These are phyloP conservation scores for Endotricha flammealis DNA, from an alignment of 2,888 invertebrate genomes.

Conservation along the genomic window DNA sequence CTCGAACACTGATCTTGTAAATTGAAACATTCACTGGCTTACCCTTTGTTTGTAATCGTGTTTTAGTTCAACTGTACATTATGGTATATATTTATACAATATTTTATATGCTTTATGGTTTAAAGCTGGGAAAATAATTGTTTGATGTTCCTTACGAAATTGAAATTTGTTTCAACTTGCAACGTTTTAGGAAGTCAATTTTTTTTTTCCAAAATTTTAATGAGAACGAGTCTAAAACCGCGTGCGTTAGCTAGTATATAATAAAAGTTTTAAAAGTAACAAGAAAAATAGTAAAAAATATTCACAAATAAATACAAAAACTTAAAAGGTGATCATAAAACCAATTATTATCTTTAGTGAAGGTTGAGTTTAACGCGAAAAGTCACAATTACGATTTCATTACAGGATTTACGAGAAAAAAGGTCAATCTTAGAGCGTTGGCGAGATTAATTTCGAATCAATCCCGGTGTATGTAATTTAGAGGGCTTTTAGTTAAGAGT, in stretches of 20 bases:
- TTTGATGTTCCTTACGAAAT: no score
- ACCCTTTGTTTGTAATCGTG: conserved; percentile 19
- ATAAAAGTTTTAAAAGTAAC: no score
- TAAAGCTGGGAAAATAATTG: no score
- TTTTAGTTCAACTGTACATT: conserved; percentile 11
- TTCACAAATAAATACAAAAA: no score
- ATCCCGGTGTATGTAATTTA: conserved; percentile 70
- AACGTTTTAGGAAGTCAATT: no score
- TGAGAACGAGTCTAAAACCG: no score
- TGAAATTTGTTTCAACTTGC: no score
- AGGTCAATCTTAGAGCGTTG: conserved; percentile 43
- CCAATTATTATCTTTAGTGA: conserved; percentile 7
- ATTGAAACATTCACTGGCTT: conserved; percentile 61
- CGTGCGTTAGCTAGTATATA: no score
- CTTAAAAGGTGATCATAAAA: background rate
- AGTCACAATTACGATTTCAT: conserved; percentile 26
- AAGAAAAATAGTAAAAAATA: no score
- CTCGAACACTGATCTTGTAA: conserved; percentile 63
- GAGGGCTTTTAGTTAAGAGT: conserved; percentile 72
- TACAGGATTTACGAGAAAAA: conserved; percentile 29
- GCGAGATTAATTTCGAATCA: conserved; percentile 70
- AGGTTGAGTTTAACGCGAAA: conserved; percentile 17
- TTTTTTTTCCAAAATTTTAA: no score
- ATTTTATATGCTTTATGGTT: no score
- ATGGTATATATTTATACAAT: conserved; percentile 1